These are phyloP conservation scores for Hydractinia echinata DNA, from an alignment of 30 jellyfish, hydroid and myxozoan species.

Conservation along the genomic window DNA sequence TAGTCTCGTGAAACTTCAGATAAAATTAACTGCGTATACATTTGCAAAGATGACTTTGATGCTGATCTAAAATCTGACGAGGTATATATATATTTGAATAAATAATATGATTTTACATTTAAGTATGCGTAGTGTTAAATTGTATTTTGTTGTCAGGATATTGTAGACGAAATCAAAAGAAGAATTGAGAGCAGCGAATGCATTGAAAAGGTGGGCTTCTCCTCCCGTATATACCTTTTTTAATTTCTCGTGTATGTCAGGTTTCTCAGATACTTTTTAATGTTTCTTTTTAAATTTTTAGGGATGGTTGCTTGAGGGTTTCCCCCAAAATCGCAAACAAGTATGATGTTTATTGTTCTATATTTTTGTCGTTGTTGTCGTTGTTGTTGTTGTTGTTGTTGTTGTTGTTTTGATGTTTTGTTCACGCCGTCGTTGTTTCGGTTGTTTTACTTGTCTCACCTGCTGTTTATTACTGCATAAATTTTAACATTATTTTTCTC, in stretches of 20 bases:
- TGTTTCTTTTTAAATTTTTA: constrained; percentile 11
- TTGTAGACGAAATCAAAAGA: constrained; percentile 22
- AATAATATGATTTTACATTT: not conserved
- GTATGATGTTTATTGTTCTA: constrained; percentile 14
- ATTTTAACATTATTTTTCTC: too few species aligned
- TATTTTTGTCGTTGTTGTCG: not conserved
- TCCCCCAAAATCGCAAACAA: constrained; percentile 81
- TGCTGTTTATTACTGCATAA: too few species aligned
- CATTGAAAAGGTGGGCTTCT: constrained; percentile 43
- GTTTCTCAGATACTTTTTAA: not conserved
- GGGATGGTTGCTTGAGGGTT: constrained; percentile 91
- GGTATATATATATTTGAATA: not conserved
- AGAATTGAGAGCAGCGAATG: constrained; percentile 44
- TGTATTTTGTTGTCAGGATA: not conserved
- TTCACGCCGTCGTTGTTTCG: too few species aligned
- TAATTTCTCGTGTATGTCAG: not conserved
- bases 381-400: too few species aligned
- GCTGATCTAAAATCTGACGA: constrained; percentile 17
- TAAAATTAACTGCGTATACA: not conserved
- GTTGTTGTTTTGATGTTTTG: too few species aligned
- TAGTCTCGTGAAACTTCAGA: constrained; percentile 32
- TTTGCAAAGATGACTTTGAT: constrained; percentile 30
- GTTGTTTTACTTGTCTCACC: too few species aligned
- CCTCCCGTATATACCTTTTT: not conserved
- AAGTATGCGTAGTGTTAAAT: not conserved